phyloP scores from a whole-genome alignment of 2,113 vertebrate species.

The Eretmochelys imbricata region DNA sequence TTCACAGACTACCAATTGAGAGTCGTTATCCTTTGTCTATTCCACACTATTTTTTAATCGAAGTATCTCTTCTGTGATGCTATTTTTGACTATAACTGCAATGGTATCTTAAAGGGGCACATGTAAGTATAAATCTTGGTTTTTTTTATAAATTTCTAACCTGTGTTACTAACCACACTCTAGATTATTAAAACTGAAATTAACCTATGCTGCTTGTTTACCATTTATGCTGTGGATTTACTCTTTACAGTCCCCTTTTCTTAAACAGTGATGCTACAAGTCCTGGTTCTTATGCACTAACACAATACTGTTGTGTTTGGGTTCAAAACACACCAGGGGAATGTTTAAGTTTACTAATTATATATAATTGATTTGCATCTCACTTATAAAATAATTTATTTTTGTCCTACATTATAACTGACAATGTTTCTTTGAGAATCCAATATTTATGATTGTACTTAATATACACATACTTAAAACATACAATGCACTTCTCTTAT shows the following conservation, averaged over 20 bases:
- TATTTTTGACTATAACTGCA: constrained; percentile 21
- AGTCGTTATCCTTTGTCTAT: neutral
- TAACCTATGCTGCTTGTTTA: neutral
- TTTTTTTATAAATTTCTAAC: neutral
- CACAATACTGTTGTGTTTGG: neutral
- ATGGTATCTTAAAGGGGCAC: neutral
- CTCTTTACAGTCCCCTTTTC: neutral
- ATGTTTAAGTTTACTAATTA: neutral
- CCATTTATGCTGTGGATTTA: neutral
- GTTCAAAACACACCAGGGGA: neutral
- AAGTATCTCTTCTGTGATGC: neutral
- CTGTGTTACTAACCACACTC: neutral
- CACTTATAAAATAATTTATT: neutral
- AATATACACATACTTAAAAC: neutral
- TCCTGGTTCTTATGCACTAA: neutral
- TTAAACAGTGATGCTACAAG: neutral
- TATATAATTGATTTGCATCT: rapidly evolving
- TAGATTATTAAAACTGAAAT: constrained; percentile 10
- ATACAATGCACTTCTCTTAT: neutral
- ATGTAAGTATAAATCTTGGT: neutral
- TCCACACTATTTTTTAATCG: constrained; percentile 41
- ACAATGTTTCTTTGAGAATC: neutral
- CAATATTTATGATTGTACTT: neutral
- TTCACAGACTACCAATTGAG: constrained; percentile 5
- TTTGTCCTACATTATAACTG: neutral